Base-by-base conservation (phyloP, 2,888 invertebrate species). In the Diplolepis rosae region DNA sequence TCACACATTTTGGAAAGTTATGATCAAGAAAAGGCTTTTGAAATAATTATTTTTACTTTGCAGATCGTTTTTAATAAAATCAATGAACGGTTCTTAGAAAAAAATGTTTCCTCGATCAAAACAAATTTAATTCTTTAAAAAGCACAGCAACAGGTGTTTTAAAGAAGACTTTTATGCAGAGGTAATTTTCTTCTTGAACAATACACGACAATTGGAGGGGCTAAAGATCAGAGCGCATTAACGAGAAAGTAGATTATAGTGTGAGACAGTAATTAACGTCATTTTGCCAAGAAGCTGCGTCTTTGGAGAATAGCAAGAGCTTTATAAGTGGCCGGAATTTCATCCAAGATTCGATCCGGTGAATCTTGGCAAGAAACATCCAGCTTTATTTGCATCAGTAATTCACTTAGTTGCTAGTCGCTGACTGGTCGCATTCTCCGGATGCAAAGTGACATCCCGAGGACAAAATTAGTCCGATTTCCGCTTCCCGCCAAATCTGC, bases 311-410 rank as follows among this genome's bases (percentile, higher is more conserved):
- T 84, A 87, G 85, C 83, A 84, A 86, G 84, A 81, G 83, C 80
- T 84, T 81, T 81, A 82, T 86, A 85, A 87, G 86, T 83, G 83
- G 82, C 77, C 66, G 73, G 69, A 83, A 82, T 77, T 82, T 83
- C 77, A 80, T 76, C 80, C 79, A 78, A 83, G 84, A 83, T 84
- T 84, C 83, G 83, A 86, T 83, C 83, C 81, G 79, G 76, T 82
- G 83, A 86, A 87, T 87, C 86, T 84, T 85, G 81, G 84, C 82
- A 82, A 82, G 84, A 83, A 84, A 83, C 82, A 79, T 82, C 77
- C 80, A 82, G 83, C 83, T 81, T 85, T 86, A 88, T 88, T 87
- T 87, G 87, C 87, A 87, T 87, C 88, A 80, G 85, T 87, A 87
- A 88, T 88, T 83, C 77, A 82, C 83, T 84, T 83, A 82, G 81